Percentiles rank a stretch among this genome's conserved stretches.
Conservation (phyloP, 2,113 vertebrate species). For the Catharus bicknelli region DNA sequence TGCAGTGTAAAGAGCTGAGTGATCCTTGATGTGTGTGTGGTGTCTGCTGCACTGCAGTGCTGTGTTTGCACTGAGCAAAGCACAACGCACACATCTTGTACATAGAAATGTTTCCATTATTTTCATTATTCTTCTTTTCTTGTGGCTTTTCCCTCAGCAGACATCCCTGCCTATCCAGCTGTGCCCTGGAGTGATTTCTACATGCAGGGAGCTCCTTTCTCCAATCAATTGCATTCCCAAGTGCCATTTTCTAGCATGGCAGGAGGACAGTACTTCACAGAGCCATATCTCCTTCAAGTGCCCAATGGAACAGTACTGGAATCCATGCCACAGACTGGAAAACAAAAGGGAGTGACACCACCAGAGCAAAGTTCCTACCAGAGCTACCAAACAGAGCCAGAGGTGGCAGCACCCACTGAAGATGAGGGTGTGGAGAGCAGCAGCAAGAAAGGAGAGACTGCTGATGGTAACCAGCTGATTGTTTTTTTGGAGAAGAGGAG, state of each 20-base stretch:
- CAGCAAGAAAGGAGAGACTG: not conserved
- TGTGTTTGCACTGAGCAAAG: not conserved
- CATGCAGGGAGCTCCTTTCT: not conserved
- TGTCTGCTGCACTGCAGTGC: not conserved
- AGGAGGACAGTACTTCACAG: not conserved
- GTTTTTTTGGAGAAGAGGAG: not conserved
- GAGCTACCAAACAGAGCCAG: not conserved
- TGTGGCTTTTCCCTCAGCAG: not conserved
- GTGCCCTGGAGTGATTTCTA: conserved; percentile 55
- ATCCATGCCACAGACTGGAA: not conserved
- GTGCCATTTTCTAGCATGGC: not conserved
- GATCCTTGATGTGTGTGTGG: not conserved
- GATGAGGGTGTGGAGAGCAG: not conserved
- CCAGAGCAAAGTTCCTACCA: not conserved
- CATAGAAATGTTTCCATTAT: not conserved
- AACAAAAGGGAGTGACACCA: not conserved
- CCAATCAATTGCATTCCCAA: not conserved
- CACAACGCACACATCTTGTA: not conserved
- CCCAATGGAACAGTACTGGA: not conserved
- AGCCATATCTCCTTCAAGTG: not conserved
- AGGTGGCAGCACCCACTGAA: not conserved
- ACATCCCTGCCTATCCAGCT: not conserved
- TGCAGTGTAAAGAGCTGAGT: not conserved
- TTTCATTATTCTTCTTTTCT: not conserved
- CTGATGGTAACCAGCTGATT: not conserved